Percentiles rank a stretch among this genome's conserved stretches.
Conservation (phyloP, 2,797 vertebrate genomes). For the Hylomyscus alleni region DNA sequence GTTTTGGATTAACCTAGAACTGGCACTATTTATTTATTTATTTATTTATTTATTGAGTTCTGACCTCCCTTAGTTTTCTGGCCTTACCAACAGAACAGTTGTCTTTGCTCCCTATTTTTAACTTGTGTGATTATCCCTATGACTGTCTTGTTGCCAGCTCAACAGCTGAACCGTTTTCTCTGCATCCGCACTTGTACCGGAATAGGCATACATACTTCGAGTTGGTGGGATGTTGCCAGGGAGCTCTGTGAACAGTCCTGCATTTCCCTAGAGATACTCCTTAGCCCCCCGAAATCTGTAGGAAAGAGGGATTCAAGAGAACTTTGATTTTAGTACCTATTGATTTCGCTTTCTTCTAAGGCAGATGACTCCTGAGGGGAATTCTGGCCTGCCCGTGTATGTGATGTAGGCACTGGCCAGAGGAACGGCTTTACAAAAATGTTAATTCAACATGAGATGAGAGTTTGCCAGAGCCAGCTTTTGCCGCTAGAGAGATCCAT, state of each 20-base stretch:
- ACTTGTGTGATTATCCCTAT: neutral
- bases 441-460: neutral
- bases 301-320: constrained; percentile 10
- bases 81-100: neutral
- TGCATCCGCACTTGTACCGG: neutral
- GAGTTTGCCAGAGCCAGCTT: neutral
- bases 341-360: constrained; percentile 52
- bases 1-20: constrained; percentile 19
- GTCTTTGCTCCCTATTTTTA: constrained; percentile 73
- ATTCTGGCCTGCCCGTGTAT: constrained; percentile 8
- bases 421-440: constrained; percentile 28
- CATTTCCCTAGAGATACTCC: constrained; percentile 16
- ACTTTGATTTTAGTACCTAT: neutral
- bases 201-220: neutral
- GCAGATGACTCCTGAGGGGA: neutral
- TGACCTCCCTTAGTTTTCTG: constrained; percentile 46
- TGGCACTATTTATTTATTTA: no score
- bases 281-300: neutral
- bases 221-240: neutral
- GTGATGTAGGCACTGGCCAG: neutral
- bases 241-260: neutral
- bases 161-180: constrained; percentile 64
- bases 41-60: neutral
- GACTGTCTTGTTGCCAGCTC: neutral
- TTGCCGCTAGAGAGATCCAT: neutral